Evolutionary conservation across 2,797 vertebrate species (phyloP).

Genomic region (Syngnathus rostellatus): DNA sequence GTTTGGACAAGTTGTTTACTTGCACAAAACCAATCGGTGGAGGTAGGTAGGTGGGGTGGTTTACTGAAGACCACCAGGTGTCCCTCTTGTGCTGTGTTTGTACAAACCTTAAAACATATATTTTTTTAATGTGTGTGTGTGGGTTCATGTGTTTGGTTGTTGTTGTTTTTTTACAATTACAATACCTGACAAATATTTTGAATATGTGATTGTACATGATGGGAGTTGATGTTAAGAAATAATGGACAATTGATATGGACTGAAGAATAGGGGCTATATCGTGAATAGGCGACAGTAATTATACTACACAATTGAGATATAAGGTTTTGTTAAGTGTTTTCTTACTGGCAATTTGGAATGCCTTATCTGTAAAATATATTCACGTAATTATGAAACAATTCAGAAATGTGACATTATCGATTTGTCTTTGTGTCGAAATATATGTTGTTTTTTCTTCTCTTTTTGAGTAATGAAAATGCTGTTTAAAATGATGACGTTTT

Average conservation of each 20-base stretch:
- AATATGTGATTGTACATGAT: neutral
- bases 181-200: neutral
- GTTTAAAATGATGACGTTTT: neutral
- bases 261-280: neutral
- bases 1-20: conserved; percentile 52
- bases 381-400: too few species aligned
- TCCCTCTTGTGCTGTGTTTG: conserved; percentile 47
- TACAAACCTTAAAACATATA: neutral
- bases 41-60: conserved; percentile 5
- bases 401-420: neutral
- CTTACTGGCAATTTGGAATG: neutral
- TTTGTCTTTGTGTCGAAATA: neutral
- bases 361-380: neutral
- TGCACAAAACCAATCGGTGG: neutral
- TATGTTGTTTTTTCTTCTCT: neutral
- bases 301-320: neutral
- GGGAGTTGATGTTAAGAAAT: too few species aligned
- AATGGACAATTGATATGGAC: neutral
- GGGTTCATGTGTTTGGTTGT: too few species aligned
- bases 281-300: neutral
- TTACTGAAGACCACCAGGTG: conserved; percentile 44
- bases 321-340: neutral
- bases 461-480: neutral
- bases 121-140: neutral
- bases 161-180: neutral